phyloP scores from a whole-genome alignment of 2,888 invertebrate species.

The Baronia brevicornis region DNA sequence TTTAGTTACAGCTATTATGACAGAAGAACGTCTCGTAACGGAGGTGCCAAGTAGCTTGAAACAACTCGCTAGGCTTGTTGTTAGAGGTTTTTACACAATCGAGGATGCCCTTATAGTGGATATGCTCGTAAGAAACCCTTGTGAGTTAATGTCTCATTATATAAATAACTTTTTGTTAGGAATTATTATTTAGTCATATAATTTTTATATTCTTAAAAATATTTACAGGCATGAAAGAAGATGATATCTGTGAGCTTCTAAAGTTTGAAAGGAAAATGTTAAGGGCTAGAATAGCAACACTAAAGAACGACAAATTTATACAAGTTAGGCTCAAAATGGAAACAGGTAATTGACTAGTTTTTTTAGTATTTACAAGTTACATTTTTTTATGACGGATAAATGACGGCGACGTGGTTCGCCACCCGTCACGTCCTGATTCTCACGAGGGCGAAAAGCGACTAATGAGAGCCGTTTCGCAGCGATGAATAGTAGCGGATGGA shows the following conservation, averaged over 20 bases:
- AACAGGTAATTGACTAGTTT: slow-evolving; percentile 81
- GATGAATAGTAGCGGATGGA: too few relatives aligned
- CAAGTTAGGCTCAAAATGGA: slow-evolving; percentile 95
- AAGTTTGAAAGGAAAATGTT: slow-evolving; percentile 97
- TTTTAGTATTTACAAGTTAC: too few relatives aligned
- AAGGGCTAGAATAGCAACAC: slow-evolving; percentile 87
- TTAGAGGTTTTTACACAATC: slow-evolving; percentile 93
- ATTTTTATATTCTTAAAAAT: neutral
- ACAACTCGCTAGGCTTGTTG: slow-evolving; percentile 92
- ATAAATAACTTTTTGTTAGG: too few relatives aligned
- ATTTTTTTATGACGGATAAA: too few relatives aligned
- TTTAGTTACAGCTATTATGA: slow-evolving; percentile 53
- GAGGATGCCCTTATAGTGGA: slow-evolving; percentile 97
- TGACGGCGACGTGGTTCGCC: too few relatives aligned
- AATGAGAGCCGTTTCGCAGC: too few relatives aligned
- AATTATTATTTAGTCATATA: neutral
- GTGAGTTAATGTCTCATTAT: slow-evolving; percentile 70
- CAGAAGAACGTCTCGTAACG: slow-evolving; percentile 86
- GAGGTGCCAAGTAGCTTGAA: slow-evolving; percentile 96
- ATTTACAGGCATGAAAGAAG: slow-evolving; percentile 86
- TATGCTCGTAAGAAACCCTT: slow-evolving; percentile 96
- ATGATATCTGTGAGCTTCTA: slow-evolving; percentile 91
- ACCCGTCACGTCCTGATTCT: too few relatives aligned
- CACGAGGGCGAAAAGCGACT: too few relatives aligned
- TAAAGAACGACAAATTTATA: slow-evolving; percentile 95